Base-by-base conservation (phyloP, 2,797 vertebrate species). In the Acropternis orthonyx region DNA sequence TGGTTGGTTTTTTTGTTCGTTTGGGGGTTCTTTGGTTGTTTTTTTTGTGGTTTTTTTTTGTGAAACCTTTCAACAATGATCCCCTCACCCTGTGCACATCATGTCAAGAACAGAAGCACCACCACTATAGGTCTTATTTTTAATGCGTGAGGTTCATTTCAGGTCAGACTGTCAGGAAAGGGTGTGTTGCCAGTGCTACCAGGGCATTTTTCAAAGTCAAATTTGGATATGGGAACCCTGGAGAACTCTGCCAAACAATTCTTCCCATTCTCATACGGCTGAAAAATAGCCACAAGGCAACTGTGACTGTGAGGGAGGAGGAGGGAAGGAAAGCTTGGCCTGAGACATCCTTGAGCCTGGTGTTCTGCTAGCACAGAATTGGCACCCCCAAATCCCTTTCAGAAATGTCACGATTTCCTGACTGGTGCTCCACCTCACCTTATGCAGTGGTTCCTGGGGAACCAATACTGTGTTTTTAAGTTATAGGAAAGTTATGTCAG, bases 91-190 rank as follows among this genome's bases (percentile, higher is more conserved):
- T 52, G 44, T 43, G 43, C 30, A 18, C 37, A 30, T 41, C 18
- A 15, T 6, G 3, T 79, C 39, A 55, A 61, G 34, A 41, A 71
- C 9, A 15, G 46, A 85, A 83, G 51, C 0, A 0, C 9, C 28
- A 22, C 8, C 14, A 14, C 12, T 16, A 1, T 20, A 27, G 37
- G 12, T 13, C 62, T 44, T 54, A 46, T 2, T 41, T 49, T 34
- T 62, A 90, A 83, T 6, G 10, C 23, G 10, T 5, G 23, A 26
- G 12, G 14, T 18, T 49, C 46, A 28, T 54, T 66, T 41, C 51
- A 66, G 59, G 49, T 44, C 51, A 27, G 37, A 79, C 12, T 32
- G n/a, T 10, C 56, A 67, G 24, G 49, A 89, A 86, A 37, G 14
- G 2, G 3, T 63, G 28, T 27, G 34, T 77, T 71, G 19, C 24